phyloP scores from a whole-genome alignment of 2,888 invertebrate genomes.

The Andrena marginata region DNA sequence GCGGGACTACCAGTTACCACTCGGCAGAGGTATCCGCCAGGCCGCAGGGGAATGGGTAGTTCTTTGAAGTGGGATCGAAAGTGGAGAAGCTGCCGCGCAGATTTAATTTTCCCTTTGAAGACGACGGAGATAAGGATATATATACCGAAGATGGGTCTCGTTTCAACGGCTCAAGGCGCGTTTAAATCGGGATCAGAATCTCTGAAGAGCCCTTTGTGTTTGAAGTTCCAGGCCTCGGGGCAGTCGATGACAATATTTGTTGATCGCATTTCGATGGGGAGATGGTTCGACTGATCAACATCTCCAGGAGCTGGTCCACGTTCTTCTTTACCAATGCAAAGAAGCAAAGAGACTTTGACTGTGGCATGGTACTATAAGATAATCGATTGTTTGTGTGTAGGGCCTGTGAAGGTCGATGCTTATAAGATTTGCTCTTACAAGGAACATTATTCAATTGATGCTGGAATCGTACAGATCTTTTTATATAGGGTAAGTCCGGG shows the following conservation, averaged over 20 bases:
- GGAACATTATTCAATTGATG: no score
- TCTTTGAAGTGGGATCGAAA: constrained; percentile 9
- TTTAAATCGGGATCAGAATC: constrained; percentile 26
- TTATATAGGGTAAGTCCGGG: no score
- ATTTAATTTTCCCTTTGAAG: constrained; percentile 11
- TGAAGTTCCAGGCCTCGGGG: background rate
- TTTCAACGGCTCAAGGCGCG: background rate
- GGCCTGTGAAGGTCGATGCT: no score
- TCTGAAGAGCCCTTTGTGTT: constrained; percentile 3
- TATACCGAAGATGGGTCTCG: constrained; percentile 4
- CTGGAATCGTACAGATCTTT: no score
- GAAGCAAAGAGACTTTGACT: no score
- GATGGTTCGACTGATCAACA: constrained; percentile 1
- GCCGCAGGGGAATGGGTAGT: background rate
- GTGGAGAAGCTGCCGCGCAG: constrained; percentile 2
- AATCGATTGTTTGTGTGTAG: no score
- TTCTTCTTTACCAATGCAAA: background rate
- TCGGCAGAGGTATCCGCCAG: background rate
- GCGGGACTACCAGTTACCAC: background rate
- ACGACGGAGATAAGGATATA: no score
- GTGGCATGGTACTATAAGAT: no score
- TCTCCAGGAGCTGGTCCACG: background rate
- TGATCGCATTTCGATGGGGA: constrained; percentile 5
- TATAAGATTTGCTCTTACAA: no score
- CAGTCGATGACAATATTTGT: constrained; percentile 3